Evolutionary conservation across 2,797 vertebrate species (phyloP).

Genomic region (Hylomyscus alleni): DNA sequence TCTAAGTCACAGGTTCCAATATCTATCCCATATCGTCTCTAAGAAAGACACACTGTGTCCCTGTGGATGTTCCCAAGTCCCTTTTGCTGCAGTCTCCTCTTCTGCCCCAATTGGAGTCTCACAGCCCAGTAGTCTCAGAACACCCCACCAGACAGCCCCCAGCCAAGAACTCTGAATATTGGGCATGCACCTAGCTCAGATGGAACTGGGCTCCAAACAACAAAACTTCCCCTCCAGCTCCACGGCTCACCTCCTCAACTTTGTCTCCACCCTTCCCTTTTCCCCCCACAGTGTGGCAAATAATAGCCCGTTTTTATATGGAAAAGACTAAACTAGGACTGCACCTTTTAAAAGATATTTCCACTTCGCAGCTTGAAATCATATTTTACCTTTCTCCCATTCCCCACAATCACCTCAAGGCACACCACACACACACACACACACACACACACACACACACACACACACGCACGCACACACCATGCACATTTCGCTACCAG

Average conservation of each 20-base stretch:
- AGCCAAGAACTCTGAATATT: not conserved
- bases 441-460: not conserved
- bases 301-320: slow-evolving; percentile 78
- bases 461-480: not conserved
- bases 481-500: slow-evolving; percentile 78
- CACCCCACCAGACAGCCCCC: not conserved
- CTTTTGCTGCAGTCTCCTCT: not conserved
- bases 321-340: slow-evolving; percentile 87
- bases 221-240: slow-evolving; percentile 24
- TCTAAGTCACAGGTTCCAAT: not conserved
- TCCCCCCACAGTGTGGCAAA: slow-evolving; percentile 74
- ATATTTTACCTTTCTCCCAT: slow-evolving; percentile 71
- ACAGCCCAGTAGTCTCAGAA: fast-evolving
- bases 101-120: not conserved
- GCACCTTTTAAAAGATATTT: slow-evolving; percentile 89
- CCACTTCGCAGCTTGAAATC: slow-evolving; percentile 83
- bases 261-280: slow-evolving; percentile 54
- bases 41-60: not conserved
- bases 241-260: slow-evolving; percentile 48
- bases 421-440: not conserved
- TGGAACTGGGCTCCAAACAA: not conserved
- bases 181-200: not conserved
- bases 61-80: not conserved
- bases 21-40: not conserved
- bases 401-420: not conserved